A percentile compares a stretch with the other conserved stretches of the same genome.
Conservation (phyloP, 2,797 vertebrate species). For the Characodon lateralis region DNA sequence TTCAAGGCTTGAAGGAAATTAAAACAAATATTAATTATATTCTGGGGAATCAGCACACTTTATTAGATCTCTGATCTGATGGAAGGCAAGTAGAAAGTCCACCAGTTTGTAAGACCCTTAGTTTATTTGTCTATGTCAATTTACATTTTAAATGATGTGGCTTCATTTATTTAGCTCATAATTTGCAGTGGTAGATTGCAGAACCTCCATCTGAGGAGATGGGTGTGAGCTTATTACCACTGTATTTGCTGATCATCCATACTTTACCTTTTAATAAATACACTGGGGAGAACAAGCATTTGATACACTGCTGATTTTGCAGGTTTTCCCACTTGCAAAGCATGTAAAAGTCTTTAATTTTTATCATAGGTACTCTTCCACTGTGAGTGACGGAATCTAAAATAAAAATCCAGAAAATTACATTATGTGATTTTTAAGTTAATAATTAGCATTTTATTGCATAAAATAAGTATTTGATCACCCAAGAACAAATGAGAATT, state of each 20-base stretch:
- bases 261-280: conserved; percentile 56
- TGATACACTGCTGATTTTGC: no score
- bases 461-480: no score
- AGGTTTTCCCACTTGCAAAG: no score
- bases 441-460: no score
- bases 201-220: conserved; percentile 34
- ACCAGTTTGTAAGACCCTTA: conserved; percentile 45
- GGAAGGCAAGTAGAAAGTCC: conserved; percentile 54
- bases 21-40: conserved; percentile 83
- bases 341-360: no score
- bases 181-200: conserved; percentile 33
- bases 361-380: no score
- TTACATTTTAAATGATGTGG: conserved; percentile 61
- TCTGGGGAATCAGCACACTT: conserved; percentile 64
- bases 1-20: conserved; percentile 74
- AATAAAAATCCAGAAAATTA: no score
- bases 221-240: conserved; percentile 18
- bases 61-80: conserved; percentile 58
- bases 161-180: conserved; percentile 54
- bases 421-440: no score
- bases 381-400: no score
- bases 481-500: no score
- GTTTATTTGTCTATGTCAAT: conserved; percentile 62
- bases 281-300: conserved; percentile 4
- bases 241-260: conserved; percentile 60